Base-by-base conservation (phyloP, 2,113 vertebrate genomes). In the Mus pahari region DNA sequence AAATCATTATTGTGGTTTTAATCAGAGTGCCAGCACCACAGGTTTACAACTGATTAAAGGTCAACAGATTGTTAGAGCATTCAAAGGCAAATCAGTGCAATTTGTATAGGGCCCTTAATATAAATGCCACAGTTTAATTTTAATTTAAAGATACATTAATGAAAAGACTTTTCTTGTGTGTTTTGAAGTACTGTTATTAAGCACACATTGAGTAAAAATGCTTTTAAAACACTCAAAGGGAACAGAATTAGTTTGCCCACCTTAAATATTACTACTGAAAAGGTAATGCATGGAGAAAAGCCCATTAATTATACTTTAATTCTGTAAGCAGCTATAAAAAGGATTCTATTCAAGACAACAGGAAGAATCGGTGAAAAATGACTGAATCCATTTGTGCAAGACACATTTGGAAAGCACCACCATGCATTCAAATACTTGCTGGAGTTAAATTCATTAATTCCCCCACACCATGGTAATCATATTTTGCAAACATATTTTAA, bases 11-110 rank as follows among this genome's bases (percentile, higher is more conserved):
- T 97, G 45, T 96, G 60, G 86, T 96, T 97, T 97, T 97, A 97
- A 96, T 97, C 89, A 97, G 90, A 90, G 66, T 89, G 20, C 64
- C 95, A 89, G 28, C 77, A 53, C 33, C 81, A 84, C 89, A 95
- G 82, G 83, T 97, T 97, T 97, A 73, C 95, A 97, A 96, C 92
- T 97, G 96, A 96, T 97, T 97, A 96, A 93, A 97, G 91, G 93
- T 95, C 94, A 93, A 39, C 96, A 96, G 97, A 95, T 96, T 94
- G 79, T 97, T 94, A 89, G 68, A 89, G 5, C 55, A 86, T 92
- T 95, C 93, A 84, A 95, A 96, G 58, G 48, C n/a, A 95, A 93
- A 97, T 93, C 42, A 91, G 74, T 60, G 88, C 42, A 88, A 87
- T 95, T 95, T 93, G 55, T 90, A 42, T 94, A 90, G 95, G 89